Evolutionary conservation across 1,140 invertebrate genomes (phyloP).

Genomic region (Campoletis sonorensis): DNA sequence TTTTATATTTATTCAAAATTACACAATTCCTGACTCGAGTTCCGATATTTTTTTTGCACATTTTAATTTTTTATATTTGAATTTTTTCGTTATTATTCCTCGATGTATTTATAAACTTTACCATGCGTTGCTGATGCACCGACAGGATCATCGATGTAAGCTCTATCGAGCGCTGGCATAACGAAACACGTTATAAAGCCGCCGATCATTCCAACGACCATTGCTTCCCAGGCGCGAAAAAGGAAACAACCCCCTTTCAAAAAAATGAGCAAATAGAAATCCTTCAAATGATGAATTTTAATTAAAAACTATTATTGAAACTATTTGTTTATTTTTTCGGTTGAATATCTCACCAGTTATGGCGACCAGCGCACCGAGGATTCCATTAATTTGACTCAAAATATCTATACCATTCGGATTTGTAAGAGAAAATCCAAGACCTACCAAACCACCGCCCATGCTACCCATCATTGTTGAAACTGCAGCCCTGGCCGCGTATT

Average conservation of each 20-base stretch:
- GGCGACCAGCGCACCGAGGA: conserved; percentile 90
- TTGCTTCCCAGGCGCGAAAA: conserved; percentile 89
- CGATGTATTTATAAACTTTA: too few relatives aligned
- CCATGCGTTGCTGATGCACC: conserved; percentile 93
- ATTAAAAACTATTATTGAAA: too few relatives aligned
- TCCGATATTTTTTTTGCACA: too few relatives aligned
- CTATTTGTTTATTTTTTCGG: too few relatives aligned
- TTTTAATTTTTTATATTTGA: too few relatives aligned
- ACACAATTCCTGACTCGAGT: background rate
- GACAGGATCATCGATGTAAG: conserved; percentile 93
- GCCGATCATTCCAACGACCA: conserved; percentile 89
- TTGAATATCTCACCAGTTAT: conserved; percentile 82
- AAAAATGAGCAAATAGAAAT: background rate
- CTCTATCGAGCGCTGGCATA: conserved; percentile 85
- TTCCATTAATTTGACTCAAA: conserved; percentile 91
- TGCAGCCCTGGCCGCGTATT: conserved; percentile 91
- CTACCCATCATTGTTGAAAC: conserved; percentile 93
- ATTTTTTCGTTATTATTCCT: too few relatives aligned
- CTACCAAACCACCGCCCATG: conserved; percentile 90
- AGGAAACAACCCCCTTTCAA: conserved; percentile 90
- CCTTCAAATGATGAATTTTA: too few relatives aligned
- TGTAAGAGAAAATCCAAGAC: conserved; percentile 82
- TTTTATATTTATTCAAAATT: too few relatives aligned
- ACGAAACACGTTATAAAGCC: conserved; percentile 83
- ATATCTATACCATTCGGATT: conserved; percentile 88